Evolutionary conservation across 2,113 vertebrate genomes (phyloP).

Genomic region (Engystomops pustulosus): DNA sequence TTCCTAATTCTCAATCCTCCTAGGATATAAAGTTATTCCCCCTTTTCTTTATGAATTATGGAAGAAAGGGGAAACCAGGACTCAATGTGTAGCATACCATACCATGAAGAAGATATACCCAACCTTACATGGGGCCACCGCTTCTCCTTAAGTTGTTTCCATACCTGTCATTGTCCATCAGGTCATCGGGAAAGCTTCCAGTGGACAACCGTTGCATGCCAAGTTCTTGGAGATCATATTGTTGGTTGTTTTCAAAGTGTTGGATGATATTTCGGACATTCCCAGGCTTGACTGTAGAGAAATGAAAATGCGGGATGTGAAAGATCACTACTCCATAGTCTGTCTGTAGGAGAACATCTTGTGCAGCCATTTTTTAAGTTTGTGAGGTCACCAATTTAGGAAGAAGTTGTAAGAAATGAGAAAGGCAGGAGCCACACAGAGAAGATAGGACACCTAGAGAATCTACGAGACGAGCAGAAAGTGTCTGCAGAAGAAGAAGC

Average conservation of each 20-base stretch:
- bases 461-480: neutral
- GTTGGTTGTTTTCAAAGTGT: constrained; percentile 90
- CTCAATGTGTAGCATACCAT: no score
- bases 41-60: no score
- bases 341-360: neutral
- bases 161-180: constrained; percentile 78
- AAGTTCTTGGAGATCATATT: constrained; percentile 70
- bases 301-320: neutral
- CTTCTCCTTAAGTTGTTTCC: neutral
- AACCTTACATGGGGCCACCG: neutral
- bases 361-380: neutral
- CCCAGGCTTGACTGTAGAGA: constrained; percentile 78
- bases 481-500: constrained; percentile 8
- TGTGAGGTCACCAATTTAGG: neutral
- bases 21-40: no score
- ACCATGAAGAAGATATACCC: neutral
- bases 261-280: constrained; percentile 93
- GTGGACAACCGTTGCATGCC: constrained; percentile 79
- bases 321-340: neutral
- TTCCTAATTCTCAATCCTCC: no score
- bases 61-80: no score
- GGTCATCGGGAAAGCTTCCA: constrained; percentile 87
- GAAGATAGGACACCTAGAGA: neutral
- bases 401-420: neutral
- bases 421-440: neutral